Base-by-base conservation (phyloP, 2,888 invertebrate species). In the Erynnis tages region DNA sequence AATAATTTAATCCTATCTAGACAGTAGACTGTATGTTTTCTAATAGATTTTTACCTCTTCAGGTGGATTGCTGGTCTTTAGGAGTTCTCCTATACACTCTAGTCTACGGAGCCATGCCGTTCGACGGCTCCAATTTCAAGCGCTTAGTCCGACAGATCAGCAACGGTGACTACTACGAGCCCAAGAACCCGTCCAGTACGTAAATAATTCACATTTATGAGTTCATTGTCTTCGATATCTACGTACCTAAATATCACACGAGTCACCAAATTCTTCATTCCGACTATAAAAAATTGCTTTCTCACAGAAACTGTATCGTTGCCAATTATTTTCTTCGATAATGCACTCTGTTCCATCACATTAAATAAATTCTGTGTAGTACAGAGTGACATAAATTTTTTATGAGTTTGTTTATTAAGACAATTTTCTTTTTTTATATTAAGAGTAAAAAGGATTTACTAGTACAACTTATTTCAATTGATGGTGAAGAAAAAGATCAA, bases 91-190 rank as follows among this genome's bases (percentile, higher is more conserved):
- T 99, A 6, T 99, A 99, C 82, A 99, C 99, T 38, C 91, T 99
- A 71, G 98, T 99, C 62, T 99, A 99, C 81, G 99, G 99, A 65
- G 98, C 98, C 60, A 99, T 99, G 99, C 99, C 96, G 47, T 99
- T 99, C 79, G 99, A 99, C 88, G 99, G 99, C 56, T 97, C 97
- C 58, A 98, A 99, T 90, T 99, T 99, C 86, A 98, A 98, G 84
- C 93, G 97, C 69, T 93, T 99, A 72, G 98, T 98, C 59, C 95
- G 96, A 75, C 98, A 98, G 88, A 99, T 99, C 75, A 98, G 98
- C 67, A 95, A 96, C 75, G 98, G 98, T 3, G 98, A 98, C 81
- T 99, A 98, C 82, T 98, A 96, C 76, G 98, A 99, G 84, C 99
- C 99, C 38, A 95, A 96, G 69, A 95, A 93, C 66, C 97, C 97